phyloP scores from a whole-genome alignment of 2,888 invertebrate species.

The Drosophila borealis region DNA sequence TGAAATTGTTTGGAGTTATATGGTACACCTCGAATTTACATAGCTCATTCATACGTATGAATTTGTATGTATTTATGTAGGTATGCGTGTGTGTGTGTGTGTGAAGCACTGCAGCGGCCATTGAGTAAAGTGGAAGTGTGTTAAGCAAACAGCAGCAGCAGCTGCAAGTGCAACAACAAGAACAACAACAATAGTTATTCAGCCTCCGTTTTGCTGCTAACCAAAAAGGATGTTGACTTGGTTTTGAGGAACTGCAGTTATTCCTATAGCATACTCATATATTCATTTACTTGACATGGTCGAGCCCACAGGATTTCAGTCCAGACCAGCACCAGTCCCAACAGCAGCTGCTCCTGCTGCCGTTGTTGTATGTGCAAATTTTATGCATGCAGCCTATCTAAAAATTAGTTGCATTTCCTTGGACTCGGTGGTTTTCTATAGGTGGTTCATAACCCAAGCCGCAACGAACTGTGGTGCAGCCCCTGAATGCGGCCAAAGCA shows the following conservation, averaged over 20 bases:
- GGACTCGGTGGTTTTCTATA: slow-evolving; percentile 13
- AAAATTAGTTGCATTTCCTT: slow-evolving; percentile 72
- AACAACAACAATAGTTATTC: slow-evolving; percentile 47
- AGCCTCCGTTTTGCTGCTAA: slow-evolving; percentile 60
- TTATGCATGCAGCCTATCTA: slow-evolving; percentile 51
- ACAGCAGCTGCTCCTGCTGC: slow-evolving; percentile 18
- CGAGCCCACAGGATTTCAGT: slow-evolving; percentile 55
- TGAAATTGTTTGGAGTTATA: neutral
- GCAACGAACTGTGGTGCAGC: slow-evolving; percentile 49
- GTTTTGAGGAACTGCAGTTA: slow-evolving; percentile 79
- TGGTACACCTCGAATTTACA: slow-evolving; percentile 47
- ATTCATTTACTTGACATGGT: slow-evolving; percentile 73
- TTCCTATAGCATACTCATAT: slow-evolving; percentile 75
- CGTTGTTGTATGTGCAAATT: slow-evolving; percentile 41
- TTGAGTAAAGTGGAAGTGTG: slow-evolving; percentile 78
- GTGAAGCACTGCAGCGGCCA: slow-evolving; percentile 67
- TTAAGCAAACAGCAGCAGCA: slow-evolving; percentile 66
- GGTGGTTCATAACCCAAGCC: slow-evolving; percentile 50
- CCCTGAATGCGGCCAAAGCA: slow-evolving; percentile 78
- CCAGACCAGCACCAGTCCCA: slow-evolving; percentile 1
- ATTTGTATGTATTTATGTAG: slow-evolving; percentile 11
- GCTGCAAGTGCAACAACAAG: slow-evolving; percentile 19
- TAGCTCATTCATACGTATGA: slow-evolving; percentile 42
- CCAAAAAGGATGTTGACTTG: slow-evolving; percentile 79
- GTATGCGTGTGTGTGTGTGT: slow-evolving; percentile 17